A percentile compares a stretch with the other conserved stretches of the same genome.
Conservation (phyloP, 2,113 vertebrate genomes). For the Chionis minor region DNA sequence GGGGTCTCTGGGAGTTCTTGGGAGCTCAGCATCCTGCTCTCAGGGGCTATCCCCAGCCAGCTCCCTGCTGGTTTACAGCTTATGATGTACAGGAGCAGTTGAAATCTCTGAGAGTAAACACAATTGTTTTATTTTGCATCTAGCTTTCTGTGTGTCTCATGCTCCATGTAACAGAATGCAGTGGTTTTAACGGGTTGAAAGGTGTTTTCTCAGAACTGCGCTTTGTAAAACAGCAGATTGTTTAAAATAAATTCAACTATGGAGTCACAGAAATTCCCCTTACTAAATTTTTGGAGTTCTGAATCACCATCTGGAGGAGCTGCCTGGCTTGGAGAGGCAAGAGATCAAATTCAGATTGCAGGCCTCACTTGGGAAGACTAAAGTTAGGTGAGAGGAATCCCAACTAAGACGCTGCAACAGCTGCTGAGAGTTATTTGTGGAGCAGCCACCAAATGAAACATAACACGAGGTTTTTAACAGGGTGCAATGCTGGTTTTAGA, state of each 20-base stretch:
- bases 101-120: neutral
- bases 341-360: neutral
- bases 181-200: neutral
- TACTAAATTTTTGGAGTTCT: neutral
- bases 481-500: neutral
- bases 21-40: neutral
- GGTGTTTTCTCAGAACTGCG: neutral
- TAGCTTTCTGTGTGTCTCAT: neutral
- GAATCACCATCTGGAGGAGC: neutral
- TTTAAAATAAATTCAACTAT: neutral
- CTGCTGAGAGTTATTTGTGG: constrained; percentile 26
- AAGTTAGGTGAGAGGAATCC: constrained; percentile 18
- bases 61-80: neutral
- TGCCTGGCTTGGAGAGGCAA: neutral
- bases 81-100: neutral
- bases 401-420: neutral
- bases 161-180: neutral
- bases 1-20: neutral
- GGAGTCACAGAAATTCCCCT: neutral
- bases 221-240: neutral
- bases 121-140: neutral
- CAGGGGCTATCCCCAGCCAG: neutral
- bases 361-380: neutral
- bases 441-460: neutral
- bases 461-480: neutral